phyloP scores from a whole-genome alignment of 2,113 vertebrate genomes.

The Notiomystis cincta region DNA sequence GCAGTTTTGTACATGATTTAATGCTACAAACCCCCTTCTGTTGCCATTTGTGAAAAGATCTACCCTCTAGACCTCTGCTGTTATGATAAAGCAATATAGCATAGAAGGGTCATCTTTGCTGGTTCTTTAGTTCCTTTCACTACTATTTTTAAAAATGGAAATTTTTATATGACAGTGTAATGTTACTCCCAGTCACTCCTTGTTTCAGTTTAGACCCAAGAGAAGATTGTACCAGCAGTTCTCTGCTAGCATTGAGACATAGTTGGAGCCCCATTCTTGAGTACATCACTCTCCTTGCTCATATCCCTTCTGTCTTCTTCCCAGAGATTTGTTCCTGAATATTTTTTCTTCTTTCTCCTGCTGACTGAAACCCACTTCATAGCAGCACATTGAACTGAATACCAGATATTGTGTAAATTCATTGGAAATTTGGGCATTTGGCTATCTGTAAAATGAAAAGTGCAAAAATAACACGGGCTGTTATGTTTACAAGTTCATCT shows the following conservation, averaged over 20 bases:
- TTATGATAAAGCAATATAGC: neutral
- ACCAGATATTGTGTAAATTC: neutral
- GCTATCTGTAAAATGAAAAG: neutral
- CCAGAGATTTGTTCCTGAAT: neutral
- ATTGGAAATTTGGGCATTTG: neutral
- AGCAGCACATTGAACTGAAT: neutral
- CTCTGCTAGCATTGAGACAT: neutral
- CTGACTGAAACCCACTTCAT: neutral
- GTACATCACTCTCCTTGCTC: neutral
- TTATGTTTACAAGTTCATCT: neutral
- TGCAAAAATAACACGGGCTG: fast-evolving
- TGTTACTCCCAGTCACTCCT: neutral
- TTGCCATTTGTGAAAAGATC: neutral
- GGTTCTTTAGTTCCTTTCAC: neutral
- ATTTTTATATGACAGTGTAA: neutral
- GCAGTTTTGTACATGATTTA: neutral
- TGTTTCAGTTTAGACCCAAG: neutral
- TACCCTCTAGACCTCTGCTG: neutral
- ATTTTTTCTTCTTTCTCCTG: neutral
- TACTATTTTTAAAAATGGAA: neutral
- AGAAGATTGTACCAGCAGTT: neutral
- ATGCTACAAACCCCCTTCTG: neutral
- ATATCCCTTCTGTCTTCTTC: neutral
- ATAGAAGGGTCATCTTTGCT: neutral
- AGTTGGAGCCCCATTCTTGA: neutral